Evolutionary conservation across 2,113 vertebrate genomes (phyloP), one percentile per base, ranked within the genome.

Genomic region (Egretta garzetta): DNA sequence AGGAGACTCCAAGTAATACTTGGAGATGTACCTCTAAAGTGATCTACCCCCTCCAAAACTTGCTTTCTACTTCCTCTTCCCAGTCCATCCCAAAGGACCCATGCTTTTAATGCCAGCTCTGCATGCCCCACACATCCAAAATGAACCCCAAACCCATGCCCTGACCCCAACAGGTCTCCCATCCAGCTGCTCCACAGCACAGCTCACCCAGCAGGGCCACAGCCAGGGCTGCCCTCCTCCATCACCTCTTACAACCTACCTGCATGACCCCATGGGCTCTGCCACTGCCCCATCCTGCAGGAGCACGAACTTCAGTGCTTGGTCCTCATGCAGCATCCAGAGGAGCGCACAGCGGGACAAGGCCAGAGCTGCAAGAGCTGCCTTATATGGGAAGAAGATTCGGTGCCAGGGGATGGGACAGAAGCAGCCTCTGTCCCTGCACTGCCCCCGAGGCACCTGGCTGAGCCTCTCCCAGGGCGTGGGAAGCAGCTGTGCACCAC

Each of bases 311-410:
- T 22, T 14, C 1, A 2, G 33, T 24, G 37, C 37, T 37, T 3
- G 2, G 43, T 71, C 72, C 37, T 58, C 43, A 4, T 1, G 37
- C 52, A 35, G 64, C 28, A 17, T 6, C 58, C 50, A 11, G 79
- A 49, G 53, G 17, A n/a, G 43, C 3, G 0, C 23, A 10, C 26
- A 9, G 27, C 1, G 1, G 59, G 37, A 66, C 1, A 2, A 59
- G 12, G 59, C 37, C 3, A 2, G 33, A 55, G 27, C 49, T 17
- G 32, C 15, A 17, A 70, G 62, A 1, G 1, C 55, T 39, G 20
- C n/a, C n/a, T 49, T 30, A n/a, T 2, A 30, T n/a, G 56, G 49
- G 58, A 43, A 72, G 35, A 33, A 16, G 50, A 45, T 37, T n/a
- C 3, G 3, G 37, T n/a, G 23, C 74, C 33, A 73, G 90, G 16